phyloP scores from a whole-genome alignment of 2,113 vertebrate genomes.

The Lepus europaeus region DNA sequence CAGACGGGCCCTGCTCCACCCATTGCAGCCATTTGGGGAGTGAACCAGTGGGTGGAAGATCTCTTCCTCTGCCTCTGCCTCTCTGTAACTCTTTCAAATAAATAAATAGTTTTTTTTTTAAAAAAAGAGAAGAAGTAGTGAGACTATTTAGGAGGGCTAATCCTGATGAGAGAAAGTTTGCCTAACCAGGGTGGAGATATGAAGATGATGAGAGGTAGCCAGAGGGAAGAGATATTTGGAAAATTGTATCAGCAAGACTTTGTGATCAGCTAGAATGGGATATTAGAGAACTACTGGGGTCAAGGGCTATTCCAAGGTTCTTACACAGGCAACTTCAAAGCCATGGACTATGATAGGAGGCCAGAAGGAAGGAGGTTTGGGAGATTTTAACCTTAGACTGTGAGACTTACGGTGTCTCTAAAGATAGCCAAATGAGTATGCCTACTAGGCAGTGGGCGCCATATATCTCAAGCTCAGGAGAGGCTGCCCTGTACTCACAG shows the following conservation, averaged over 20 bases:
- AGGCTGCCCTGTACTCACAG: background rate
- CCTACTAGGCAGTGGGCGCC: background rate
- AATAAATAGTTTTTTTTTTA: no score
- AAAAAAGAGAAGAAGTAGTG: background rate
- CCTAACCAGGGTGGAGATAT: background rate
- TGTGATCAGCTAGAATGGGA: background rate
- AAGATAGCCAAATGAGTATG: background rate
- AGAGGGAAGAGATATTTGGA: background rate
- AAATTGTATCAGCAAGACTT: background rate
- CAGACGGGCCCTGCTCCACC: no score
- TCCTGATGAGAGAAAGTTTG: background rate
- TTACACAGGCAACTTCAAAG: background rate
- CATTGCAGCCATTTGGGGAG: no score
- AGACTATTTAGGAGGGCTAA: background rate
- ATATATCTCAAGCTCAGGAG: background rate
- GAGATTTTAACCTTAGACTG: background rate
- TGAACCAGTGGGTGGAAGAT: no score
- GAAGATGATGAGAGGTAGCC: background rate
- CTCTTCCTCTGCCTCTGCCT: no score
- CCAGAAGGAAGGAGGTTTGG: background rate
- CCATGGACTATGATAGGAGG: background rate
- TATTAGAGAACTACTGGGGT: background rate
- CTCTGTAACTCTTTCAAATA: no score
- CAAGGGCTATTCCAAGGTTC: background rate
- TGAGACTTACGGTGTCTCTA: background rate